phyloP scores from a whole-genome alignment of 92 coral and sea anemone genomes.

The Montipora capitata region DNA sequence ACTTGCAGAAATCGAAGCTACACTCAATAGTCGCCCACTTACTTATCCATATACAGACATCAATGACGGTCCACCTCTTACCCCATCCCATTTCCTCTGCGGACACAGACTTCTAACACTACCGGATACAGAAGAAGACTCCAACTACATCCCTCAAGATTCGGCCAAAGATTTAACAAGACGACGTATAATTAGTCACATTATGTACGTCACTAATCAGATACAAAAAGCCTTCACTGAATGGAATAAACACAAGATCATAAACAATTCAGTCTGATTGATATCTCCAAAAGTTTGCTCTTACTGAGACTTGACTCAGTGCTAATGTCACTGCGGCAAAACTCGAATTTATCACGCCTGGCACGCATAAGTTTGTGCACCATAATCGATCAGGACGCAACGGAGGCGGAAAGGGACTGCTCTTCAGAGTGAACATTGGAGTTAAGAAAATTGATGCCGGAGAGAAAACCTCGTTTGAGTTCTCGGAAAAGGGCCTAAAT shows the following conservation, averaged over 20 bases:
- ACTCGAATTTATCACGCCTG: slow-evolving; percentile 51
- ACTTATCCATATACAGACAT: slow-evolving; percentile 38
- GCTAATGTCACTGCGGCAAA: slow-evolving; percentile 25
- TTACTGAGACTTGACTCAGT: too few relatives aligned
- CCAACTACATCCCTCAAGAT: neutral
- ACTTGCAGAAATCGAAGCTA: slow-evolving; percentile 40
- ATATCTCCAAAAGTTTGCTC: too few relatives aligned
- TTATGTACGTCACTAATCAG: too few relatives aligned
- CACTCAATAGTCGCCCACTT: slow-evolving; percentile 51
- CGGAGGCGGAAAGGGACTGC: slow-evolving; percentile 51
- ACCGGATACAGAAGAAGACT: neutral
- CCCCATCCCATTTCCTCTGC: slow-evolving; percentile 67
- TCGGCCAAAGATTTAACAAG: too few relatives aligned
- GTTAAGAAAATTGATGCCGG: slow-evolving; percentile 33
- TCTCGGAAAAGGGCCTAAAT: slow-evolving; percentile 26
- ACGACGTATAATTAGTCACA: too few relatives aligned
- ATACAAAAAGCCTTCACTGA: too few relatives aligned
- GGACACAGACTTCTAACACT: slow-evolving; percentile 51
- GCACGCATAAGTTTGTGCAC: slow-evolving; percentile 50
- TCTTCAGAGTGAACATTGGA: slow-evolving; percentile 24
- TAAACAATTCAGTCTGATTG: too few relatives aligned
- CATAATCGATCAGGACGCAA: slow-evolving; percentile 43
- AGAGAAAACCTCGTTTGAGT: too few relatives aligned
- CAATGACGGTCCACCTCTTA: slow-evolving; percentile 59
- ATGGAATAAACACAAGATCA: too few relatives aligned